These are phyloP conservation scores for Plectrocnemia conspersa DNA, from an alignment of 1,140 invertebrate species.

Conservation along the genomic window DNA sequence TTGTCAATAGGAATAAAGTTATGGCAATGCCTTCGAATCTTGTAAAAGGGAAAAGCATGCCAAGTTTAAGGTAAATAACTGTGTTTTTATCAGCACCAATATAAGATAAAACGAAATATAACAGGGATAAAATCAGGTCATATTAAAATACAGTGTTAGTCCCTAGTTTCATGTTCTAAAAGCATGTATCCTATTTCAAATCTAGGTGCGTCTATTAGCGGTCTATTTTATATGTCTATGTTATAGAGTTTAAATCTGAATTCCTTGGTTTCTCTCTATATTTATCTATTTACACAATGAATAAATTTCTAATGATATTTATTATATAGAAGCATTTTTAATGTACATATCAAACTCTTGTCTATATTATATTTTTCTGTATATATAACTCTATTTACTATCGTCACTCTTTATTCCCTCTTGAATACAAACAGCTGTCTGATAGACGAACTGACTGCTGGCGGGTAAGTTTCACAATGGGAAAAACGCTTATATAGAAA, in stretches of 20 bases:
- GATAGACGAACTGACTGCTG: slow-evolving; percentile 76
- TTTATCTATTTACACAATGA: no score
- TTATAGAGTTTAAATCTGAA: no score
- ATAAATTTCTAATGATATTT: no score
- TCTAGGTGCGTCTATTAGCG: no score
- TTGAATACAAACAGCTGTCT: slow-evolving; percentile 70
- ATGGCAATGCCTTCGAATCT: slow-evolving; percentile 60
- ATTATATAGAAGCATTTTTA: no score
- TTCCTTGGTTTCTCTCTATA: no score
- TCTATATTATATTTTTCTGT: not conserved
- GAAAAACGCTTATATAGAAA: slow-evolving; percentile 5
- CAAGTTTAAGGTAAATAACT: slow-evolving; percentile 83
- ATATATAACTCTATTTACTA: slow-evolving; percentile 8
- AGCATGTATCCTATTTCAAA: no score
- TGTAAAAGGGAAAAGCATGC: slow-evolving; percentile 93
- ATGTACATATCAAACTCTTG: no score
- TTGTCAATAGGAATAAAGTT: slow-evolving; percentile 40
- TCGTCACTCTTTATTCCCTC: slow-evolving; percentile 52
- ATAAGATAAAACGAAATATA: not conserved
- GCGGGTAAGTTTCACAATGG: slow-evolving; percentile 64
- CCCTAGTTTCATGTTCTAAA: no score
- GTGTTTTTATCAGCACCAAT: slow-evolving; percentile 12
- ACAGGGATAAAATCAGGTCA: no score
- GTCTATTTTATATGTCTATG: no score
- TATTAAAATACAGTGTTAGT: no score